A percentile compares a stretch with the other conserved stretches of the same genome.
These are phyloP conservation scores for Eucriotettix oculatus DNA, from an alignment of 2,888 invertebrate genomes.

Conservation along the genomic window DNA sequence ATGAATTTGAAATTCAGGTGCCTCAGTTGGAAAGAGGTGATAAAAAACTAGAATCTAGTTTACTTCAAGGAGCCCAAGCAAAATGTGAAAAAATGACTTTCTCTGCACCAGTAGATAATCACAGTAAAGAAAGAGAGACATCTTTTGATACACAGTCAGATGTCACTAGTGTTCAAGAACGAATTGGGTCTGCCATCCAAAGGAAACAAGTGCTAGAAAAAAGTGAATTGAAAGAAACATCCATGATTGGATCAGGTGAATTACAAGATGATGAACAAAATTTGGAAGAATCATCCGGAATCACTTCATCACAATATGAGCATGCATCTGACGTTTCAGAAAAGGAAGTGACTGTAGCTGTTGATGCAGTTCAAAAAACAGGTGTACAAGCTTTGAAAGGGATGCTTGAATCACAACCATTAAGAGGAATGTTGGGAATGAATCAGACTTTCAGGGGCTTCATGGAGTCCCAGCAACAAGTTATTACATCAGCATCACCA, in stretches of 20 bases:
- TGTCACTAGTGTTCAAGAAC: too few species aligned
- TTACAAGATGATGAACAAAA: slow-evolving; percentile 15
- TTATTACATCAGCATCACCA: slow-evolving; percentile 9
- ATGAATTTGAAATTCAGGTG: neutral
- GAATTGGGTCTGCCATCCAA: too few species aligned
- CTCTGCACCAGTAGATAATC: too few species aligned
- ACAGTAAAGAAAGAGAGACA: too few species aligned
- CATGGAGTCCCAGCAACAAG: neutral
- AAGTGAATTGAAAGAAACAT: neutral
- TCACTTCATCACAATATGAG: too few species aligned
- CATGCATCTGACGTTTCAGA: neutral
- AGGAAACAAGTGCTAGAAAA: too few species aligned
- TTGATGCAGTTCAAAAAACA: neutral
- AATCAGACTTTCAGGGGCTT: neutral
- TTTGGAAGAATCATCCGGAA: too few species aligned
- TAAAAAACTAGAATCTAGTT: too few species aligned
- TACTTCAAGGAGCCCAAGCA: too few species aligned
- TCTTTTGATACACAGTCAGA: too few species aligned
- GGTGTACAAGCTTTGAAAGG: neutral
- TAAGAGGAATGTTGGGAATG: neutral
- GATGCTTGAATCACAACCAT: neutral
- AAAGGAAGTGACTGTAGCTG: neutral
- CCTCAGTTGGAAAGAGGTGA: neutral
- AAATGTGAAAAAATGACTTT: neutral
- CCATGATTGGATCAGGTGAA: slow-evolving; percentile 3